Conservation (phyloP, 2,888 invertebrate species). For the Drosophila lacicola region DNA sequence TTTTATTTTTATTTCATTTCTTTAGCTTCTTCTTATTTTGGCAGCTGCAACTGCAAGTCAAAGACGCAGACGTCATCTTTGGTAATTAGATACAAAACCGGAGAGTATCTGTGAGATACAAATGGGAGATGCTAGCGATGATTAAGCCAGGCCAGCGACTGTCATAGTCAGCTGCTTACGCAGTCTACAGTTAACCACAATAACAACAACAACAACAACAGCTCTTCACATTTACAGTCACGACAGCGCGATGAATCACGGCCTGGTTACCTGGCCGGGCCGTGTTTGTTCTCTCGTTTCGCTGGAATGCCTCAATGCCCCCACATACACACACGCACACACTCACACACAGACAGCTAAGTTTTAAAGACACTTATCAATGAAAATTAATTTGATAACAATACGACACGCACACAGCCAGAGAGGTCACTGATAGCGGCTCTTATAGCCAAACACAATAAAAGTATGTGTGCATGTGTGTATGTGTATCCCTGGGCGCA, state of each 20-base stretch:
- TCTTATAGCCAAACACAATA: background rate
- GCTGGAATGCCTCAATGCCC: slow-evolving; percentile 39
- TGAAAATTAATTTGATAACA: slow-evolving; percentile 66
- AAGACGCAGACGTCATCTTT: background rate
- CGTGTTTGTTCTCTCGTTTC: slow-evolving; percentile 50
- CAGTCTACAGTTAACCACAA: slow-evolving; percentile 63
- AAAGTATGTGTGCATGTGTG: background rate
- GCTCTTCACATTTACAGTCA: slow-evolving; percentile 33
- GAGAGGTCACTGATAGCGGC: slow-evolving; percentile 44
- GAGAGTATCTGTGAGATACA: background rate
- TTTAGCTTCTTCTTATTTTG: background rate
- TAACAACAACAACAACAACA: slow-evolving; percentile 21
- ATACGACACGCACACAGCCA: slow-evolving; percentile 25
- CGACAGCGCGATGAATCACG: slow-evolving; percentile 66
- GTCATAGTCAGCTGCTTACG: slow-evolving; percentile 52
- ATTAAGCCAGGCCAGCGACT: slow-evolving; percentile 48
- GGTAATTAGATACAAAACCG: slow-evolving; percentile 4
- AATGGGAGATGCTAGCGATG: slow-evolving; percentile 31
- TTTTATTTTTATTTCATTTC: background rate
- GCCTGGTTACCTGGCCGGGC: slow-evolving; percentile 48
- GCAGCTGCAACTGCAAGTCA: slow-evolving; percentile 20
- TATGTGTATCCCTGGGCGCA: slow-evolving; percentile 35
- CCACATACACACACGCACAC: slow-evolving; percentile 12
- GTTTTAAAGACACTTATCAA: slow-evolving; percentile 61
- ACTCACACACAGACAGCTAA: background rate